Evolutionary conservation across 1,140 invertebrate species (phyloP), one percentile per base, ranked within the genome.

Genomic region (Diachasma alloeum): DNA sequence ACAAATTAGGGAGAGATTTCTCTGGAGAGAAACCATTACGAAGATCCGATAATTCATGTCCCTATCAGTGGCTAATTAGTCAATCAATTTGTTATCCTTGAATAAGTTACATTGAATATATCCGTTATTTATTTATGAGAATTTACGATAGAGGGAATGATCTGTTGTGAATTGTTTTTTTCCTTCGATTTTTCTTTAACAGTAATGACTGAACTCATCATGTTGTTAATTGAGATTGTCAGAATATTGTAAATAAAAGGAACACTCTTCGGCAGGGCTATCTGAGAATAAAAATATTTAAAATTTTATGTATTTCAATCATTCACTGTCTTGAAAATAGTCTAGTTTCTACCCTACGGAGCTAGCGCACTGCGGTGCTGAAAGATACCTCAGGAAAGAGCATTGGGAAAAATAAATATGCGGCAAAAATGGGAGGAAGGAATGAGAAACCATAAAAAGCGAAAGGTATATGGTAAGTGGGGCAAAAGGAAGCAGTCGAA

Each of bases 221-320:
- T 74, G 63, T 70, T 81, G 70, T 82, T 46, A 81, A 79, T 72
- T 74, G 68, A 84, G 77, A 76, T 80, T 83, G 83, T 85, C 82
- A 81, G 82, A 77, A 78, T 82, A 79, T 82, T 86, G 83, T 85
- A 85, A 82, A 85, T 85, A 85, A 85, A 83, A 76, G 10, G 26
- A 66, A 68, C 24, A 78, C 76, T 84, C 77, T 83, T 81, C 82
- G 80, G 59, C 79, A 82, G 78, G 80, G 81, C 73, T 81, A 84
- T 76, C 79, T 75, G 75, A 77, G 77, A 81, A 83, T 80, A 81
- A 83, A 81, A 83, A 79, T 77, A 80, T 80, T 72, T 72, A 83
- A 81, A 78, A 79, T 83, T 72, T 80, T 78, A 6, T 10, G 24
- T 42, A 42, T 3, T 71, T 26, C 8, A 48, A 46, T 44, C 1